phyloP scores from a whole-genome alignment of 2,888 invertebrate species.

The Drosophila parthenogenetica region DNA sequence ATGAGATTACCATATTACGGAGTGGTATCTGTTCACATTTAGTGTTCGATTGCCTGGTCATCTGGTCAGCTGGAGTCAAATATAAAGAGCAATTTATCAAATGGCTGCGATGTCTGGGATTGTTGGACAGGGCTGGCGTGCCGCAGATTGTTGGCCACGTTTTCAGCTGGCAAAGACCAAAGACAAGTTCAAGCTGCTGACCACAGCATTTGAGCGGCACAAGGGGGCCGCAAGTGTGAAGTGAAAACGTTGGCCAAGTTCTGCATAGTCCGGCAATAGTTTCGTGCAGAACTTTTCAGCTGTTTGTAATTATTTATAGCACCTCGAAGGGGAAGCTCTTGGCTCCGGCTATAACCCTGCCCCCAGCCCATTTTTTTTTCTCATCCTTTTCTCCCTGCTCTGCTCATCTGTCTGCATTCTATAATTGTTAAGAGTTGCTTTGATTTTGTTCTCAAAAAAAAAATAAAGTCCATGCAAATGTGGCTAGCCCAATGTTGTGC shows the following conservation, averaged over 20 bases:
- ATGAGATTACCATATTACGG: conserved; percentile 12
- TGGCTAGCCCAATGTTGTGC: conserved; percentile 42
- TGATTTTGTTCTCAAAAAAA: conserved; percentile 38
- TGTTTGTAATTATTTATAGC: conserved; percentile 76
- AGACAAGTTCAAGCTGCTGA: conserved; percentile 53
- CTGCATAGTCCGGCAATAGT: conserved; percentile 57
- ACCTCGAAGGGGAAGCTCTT: conserved; percentile 52
- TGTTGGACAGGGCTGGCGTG: conserved; percentile 34
- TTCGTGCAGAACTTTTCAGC: conserved; percentile 62
- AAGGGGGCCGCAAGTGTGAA: conserved; percentile 1
- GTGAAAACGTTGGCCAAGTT: conserved; percentile 39
- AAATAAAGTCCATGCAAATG: conserved; percentile 30
- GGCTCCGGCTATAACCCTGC: conserved; percentile 4
- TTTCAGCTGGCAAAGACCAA: conserved; percentile 44
- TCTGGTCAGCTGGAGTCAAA: conserved; percentile 41
- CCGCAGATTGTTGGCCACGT: conserved; percentile 56
- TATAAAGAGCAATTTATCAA: conserved; percentile 60
- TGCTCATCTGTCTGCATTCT: conserved; percentile 8
- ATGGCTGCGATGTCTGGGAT: conserved; percentile 17
- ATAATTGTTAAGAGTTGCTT: conserved; percentile 52
- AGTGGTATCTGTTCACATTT: conserved; percentile 7
- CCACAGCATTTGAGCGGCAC: conserved; percentile 54
- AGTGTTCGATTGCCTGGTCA: conserved; percentile 29
- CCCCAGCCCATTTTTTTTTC: neutral
- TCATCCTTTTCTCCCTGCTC: neutral